Evolutionary conservation across 2,888 invertebrate genomes (phyloP), one percentile per base, ranked within the genome.

Genomic region (Cephus pygmeus): DNA sequence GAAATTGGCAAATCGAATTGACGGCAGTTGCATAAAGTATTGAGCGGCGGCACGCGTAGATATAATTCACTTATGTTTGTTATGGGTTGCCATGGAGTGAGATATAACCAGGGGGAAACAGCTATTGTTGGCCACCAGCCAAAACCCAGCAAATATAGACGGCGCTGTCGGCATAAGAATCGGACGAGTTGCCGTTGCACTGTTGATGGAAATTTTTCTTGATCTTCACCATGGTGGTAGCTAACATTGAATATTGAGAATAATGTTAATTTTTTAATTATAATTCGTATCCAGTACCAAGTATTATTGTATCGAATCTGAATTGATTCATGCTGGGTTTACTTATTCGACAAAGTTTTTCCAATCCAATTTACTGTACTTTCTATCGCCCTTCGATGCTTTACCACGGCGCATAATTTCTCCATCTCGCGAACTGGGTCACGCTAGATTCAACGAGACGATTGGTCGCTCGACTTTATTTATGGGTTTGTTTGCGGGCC

Each of bases 1-100:
- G 40, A 40, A 40, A 40, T 40, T 15, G 33, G 56, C 34, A 33
- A 35, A 69, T 36, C 40, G 76, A 68, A 73, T 85, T 81, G 85
- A 86, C 85, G 78, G 81, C 83, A 76, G 80, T 83, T 79, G 85
- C 85, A 85, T 87, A 86, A 90, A 88, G 85, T 87, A 88, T 87
- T 85, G 87, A 88, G 86, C 85, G 86, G 85, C 86, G 74, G 73
- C 75, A 87, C 87, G 87, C 87, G 87, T 86, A 86, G 83, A 85
- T 88, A 89, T 90, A 90, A 91, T 89, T 90, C 90, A 90, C 88
- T 89, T 87, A 90, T 88, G 90, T 90, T 90, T 90, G 90, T 89
- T 90, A 89, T 88, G 88, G 87, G 88, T 88, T 88, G 86, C 89
- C 87, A 88, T 89, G 87, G 87, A 88, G 88, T 88, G 89, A 89